A percentile compares a stretch with the other conserved stretches of the same genome.
phyloP scores from a whole-genome alignment of 2,888 invertebrate genomes.

The Pandemis heparana region DNA sequence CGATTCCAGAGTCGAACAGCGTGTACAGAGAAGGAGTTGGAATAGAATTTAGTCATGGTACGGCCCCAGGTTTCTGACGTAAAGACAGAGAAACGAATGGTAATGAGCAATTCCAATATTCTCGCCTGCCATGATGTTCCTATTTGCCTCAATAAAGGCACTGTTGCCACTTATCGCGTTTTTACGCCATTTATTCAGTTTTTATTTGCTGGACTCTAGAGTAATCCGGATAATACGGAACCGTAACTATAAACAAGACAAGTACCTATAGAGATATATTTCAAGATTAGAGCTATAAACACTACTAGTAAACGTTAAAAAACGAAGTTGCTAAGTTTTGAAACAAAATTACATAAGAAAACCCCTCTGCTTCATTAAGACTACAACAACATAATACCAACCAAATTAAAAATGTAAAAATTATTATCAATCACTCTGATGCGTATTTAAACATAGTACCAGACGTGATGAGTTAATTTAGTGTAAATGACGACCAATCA shows the following conservation, averaged over 20 bases:
- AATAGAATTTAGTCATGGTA: no score
- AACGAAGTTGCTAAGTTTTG: no score
- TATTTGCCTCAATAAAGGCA: slow-evolving; percentile 78
- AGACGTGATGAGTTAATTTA: background rate
- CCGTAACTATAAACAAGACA: slow-evolving; percentile 18
- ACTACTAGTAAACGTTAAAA: no score
- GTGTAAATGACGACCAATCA: background rate
- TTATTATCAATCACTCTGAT: background rate
- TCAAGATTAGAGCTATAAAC: no score
- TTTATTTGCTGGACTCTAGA: slow-evolving; percentile 46
- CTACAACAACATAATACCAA: no score
- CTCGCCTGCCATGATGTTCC: slow-evolving; percentile 50
- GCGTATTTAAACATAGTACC: background rate
- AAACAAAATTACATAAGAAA: no score
- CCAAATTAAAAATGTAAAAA: background rate
- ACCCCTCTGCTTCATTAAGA: no score
- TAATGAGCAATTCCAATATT: background rate
- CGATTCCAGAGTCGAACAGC: no score
- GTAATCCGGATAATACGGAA: slow-evolving; percentile 20
- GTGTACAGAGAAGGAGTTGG: no score
- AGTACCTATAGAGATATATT: no score
- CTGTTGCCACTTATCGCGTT: slow-evolving; percentile 68
- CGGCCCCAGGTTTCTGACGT: no score
- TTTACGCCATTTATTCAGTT: slow-evolving; percentile 66
- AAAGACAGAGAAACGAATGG: no score